A percentile compares a stretch with the other conserved stretches of the same genome.
Conservation (phyloP, 2,797 vertebrate species). For the Vipera latastei region DNA sequence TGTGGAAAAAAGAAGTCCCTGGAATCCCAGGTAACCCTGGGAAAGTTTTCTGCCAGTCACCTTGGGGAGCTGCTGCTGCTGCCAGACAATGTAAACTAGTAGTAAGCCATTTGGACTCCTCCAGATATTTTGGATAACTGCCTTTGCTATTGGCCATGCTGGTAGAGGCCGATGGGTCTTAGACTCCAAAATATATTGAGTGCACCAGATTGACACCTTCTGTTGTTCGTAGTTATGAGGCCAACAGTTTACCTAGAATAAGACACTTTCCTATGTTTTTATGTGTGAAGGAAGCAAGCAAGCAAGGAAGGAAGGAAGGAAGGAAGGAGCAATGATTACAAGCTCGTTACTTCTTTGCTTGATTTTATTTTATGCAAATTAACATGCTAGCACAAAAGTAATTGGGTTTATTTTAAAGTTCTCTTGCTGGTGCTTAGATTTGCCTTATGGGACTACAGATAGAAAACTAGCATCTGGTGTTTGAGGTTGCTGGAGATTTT, state of each 20-base stretch:
- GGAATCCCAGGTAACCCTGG: not conserved
- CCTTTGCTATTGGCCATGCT: not conserved
- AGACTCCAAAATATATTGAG: not conserved
- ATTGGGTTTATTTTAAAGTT: conserved; percentile 75
- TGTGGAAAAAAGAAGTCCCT: not conserved
- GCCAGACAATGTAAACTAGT: not conserved
- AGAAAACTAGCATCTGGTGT: conserved; percentile 74
- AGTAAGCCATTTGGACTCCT: not conserved
- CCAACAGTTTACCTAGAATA: not conserved
- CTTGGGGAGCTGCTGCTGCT: not conserved
- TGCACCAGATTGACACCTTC: not conserved
- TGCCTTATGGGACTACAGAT: conserved; percentile 69
- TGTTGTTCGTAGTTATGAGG: not conserved
- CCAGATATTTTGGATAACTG: not conserved
- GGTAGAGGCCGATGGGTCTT: not conserved
- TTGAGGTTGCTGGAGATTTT: conserved; percentile 73
- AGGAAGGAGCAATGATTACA: conserved; percentile 61
- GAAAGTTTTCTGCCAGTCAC: not conserved
- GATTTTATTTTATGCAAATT: conserved; percentile 69
- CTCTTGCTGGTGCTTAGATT: conserved; percentile 67
- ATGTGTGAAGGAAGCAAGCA: conserved; percentile 31
- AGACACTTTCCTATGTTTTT: not conserved
- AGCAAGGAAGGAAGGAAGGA: conserved; percentile 14
- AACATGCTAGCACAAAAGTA: conserved; percentile 72
- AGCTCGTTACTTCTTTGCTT: conserved; percentile 65